Percentiles rank a stretch among this genome's conserved stretches.
These are phyloP conservation scores for Microchrysa polita DNA, from an alignment of 2,888 invertebrate species.

Conservation along the genomic window DNA sequence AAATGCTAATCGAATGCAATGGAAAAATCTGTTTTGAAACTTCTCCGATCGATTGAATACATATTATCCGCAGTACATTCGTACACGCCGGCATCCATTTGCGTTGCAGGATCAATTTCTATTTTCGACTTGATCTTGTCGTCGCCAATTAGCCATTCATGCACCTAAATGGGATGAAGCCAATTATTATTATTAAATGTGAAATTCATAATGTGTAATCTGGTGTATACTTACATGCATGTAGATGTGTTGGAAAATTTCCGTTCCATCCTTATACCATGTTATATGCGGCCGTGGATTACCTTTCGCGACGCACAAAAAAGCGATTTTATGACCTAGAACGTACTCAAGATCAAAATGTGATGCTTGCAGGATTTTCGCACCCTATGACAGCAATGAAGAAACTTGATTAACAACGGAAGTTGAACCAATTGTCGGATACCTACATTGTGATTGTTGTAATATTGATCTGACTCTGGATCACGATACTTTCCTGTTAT, in stretches of 20 bases:
- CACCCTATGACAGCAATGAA: slow-evolving; percentile 73
- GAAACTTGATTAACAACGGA: background rate
- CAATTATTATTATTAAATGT: background rate
- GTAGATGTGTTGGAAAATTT: slow-evolving; percentile 89
- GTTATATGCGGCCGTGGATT: slow-evolving; percentile 91
- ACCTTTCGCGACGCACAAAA: slow-evolving; percentile 90
- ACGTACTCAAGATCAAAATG: slow-evolving; percentile 95
- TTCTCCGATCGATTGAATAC: slow-evolving; percentile 90
- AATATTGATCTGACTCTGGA: slow-evolving; percentile 90
- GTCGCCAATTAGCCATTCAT: slow-evolving; percentile 86
- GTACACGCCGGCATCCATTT: slow-evolving; percentile 96
- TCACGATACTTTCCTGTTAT: slow-evolving; percentile 90
- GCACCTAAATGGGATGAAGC: slow-evolving; percentile 70
- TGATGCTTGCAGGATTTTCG: slow-evolving; percentile 86
- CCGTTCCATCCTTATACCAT: slow-evolving; percentile 95
- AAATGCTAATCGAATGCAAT: slow-evolving; percentile 81
- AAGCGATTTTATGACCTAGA: slow-evolving; percentile 92
- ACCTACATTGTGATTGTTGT: slow-evolving; percentile 86
- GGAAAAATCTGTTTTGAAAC: slow-evolving; percentile 93
- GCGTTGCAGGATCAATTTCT: slow-evolving; percentile 94
- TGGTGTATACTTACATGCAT: slow-evolving; percentile 75
- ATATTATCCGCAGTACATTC: slow-evolving; percentile 95
- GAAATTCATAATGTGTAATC: slow-evolving; percentile 24
- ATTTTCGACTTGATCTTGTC: slow-evolving; percentile 90
- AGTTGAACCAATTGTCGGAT: background rate